Conservation (phyloP, 2,113 vertebrate genomes). For the Garra rufa region DNA sequence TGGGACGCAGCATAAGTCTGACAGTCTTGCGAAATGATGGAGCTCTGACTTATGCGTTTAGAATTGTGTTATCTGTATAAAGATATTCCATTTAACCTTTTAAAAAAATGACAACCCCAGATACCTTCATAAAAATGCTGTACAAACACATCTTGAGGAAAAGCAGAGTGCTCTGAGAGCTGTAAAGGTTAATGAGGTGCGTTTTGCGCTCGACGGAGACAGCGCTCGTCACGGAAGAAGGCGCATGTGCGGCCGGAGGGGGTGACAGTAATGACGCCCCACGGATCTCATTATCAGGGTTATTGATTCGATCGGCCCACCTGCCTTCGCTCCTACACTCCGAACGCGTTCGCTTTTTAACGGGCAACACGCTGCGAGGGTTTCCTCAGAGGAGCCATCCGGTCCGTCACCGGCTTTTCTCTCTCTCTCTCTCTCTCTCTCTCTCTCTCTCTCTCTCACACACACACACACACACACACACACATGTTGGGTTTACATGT, state of each 20-base stretch:
- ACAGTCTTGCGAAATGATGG: not conserved
- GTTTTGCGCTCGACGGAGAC: conserved; percentile 58
- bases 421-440: not conserved
- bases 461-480: too few species aligned
- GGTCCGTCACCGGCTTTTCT: not conserved
- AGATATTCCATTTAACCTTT: not conserved
- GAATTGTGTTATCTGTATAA: not conserved
- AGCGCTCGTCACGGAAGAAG: conserved; percentile 70
- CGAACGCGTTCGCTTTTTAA: not conserved
- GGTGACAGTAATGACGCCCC: conserved; percentile 66
- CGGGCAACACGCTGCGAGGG: not conserved
- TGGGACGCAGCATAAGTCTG: too few species aligned
- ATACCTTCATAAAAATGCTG: not conserved
- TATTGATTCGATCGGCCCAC: conserved; percentile 76
- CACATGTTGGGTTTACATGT: too few species aligned
- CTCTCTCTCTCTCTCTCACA: too few species aligned
- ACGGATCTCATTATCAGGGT: conserved; percentile 78
- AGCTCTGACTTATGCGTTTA: not conserved
- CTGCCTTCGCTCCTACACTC: not conserved
- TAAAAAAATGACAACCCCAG: not conserved
- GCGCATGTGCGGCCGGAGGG: conserved; percentile 55
- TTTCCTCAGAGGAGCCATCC: not conserved
- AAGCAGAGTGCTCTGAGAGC: conserved; percentile 52
- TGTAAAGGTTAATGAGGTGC: conserved; percentile 76
- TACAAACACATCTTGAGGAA: conserved; percentile 13